Base-by-base conservation (phyloP, 2,113 vertebrate species). In the Daphoenositta chrysoptera region DNA sequence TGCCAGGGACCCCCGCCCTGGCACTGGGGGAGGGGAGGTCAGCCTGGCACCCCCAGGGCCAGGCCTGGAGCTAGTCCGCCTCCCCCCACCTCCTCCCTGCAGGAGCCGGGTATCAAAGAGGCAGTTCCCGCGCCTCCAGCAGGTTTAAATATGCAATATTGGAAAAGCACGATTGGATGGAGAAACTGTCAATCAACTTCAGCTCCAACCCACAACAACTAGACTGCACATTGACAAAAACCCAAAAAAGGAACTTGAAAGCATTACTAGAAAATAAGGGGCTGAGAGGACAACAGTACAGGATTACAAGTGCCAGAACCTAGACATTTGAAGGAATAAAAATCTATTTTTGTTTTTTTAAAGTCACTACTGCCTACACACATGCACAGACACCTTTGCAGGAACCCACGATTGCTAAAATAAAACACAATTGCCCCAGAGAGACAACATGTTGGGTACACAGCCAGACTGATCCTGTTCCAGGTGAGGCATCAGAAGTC, bases 261-360 rank as follows among this genome's bases (percentile, higher is more conserved):
- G 69, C 11, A 22, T 56, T 12, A 2, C 33, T 87, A 33, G 31
- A 56, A 84, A 78, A 61, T 16, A 58, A 71, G 37, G 13, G 6
- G 4, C n/a, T 87, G 54, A 61, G 15, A 84, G 28, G 23, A 81
- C 23, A 61, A 50, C 7, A 44, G 23, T 14, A 13, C 3, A 68
- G 30, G 13, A 69, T 17, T 64, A 15, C 33, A 39, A 45, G 44
- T 23, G 9, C 31, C 44, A 84, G 39, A 88, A 87, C 21, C 63
- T 50, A 51, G 56, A 83, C 83, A 84, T 12, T 37, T 87, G 83
- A 95, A 92, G 80, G 47, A 90, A 63, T 76, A 93, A 94, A 94
- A 94, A 71, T 14, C 2, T 22, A 23, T 15, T n/a, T 68, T 73
- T 60, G 11, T 15, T 58, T 65, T 54, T 33, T 40, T 28, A 2